Evolutionary conservation across 2,797 vertebrate species (phyloP), one percentile per base, ranked within the genome.

Genomic region (Fratercula arctica): DNA sequence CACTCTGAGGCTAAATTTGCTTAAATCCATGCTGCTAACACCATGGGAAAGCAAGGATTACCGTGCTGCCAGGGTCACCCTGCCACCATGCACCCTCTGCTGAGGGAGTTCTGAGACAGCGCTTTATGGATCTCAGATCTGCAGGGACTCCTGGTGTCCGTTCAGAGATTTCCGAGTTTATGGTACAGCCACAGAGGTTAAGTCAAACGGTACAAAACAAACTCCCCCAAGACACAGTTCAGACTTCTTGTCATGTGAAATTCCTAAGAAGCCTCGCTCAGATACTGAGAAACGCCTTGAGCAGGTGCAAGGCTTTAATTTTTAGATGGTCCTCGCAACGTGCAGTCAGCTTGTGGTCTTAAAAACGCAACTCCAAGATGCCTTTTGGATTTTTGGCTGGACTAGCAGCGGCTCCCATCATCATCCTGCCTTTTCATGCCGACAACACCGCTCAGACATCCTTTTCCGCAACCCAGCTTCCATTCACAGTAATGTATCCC

Each of bases 401-500:
- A 51, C 51, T 37, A 87, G 76, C 35, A 31, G 57, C 5, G 20
- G 53, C 23, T 84, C 46, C 35, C 45, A 33, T 48, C 70, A 67
- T 29, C 41, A 20, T 4, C 4, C 0, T 26, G 50, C 37, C 45
- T 77, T 50, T 68, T 67, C 48, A 48, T 0, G 1, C 57, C 5
- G 1, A 66, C 33, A 63, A 59, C 37, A 31, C 5, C 0, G 4
- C 45, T 31, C 59, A 25, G 66, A 28, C 53, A 57, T 25, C 43
- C 67, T 73, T 66, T 57, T 64, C 67, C 28, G 53, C 61, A 91
- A 39, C 11, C 25, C 35, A 7, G 0, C 24, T 41, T 45, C n/a
- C n/a, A 41, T 39, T 64, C 46, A 37, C 0, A 0, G 67, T 25
- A 82, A 31, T 0, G 0, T 17, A 50, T 48, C 76, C 74, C 4